A percentile compares a stretch with the other conserved stretches of the same genome.
These are phyloP conservation scores for Hyposoter dolosus DNA, from an alignment of 2,888 invertebrate genomes.

Conservation along the genomic window DNA sequence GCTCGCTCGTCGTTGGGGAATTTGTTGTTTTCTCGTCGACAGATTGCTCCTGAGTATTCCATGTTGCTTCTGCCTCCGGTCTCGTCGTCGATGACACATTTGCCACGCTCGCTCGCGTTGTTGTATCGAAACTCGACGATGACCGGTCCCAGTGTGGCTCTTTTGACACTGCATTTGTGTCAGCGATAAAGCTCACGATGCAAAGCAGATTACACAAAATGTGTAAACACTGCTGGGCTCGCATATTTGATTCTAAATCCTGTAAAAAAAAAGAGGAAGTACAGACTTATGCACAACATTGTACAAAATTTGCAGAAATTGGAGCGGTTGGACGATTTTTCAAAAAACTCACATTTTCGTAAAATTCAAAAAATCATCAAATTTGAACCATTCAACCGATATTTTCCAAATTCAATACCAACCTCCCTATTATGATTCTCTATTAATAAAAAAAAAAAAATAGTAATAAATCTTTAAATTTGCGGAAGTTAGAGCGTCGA, in stretches of 20 bases:
- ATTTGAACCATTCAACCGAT: too few species aligned
- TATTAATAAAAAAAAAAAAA: not conserved
- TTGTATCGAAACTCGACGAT: not conserved
- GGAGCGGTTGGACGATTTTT: too few species aligned
- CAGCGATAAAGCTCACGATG: constrained; percentile 46
- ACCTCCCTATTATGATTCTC: too few species aligned
- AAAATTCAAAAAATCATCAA: too few species aligned
- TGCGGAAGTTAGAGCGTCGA: too few species aligned
- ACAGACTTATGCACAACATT: too few species aligned
- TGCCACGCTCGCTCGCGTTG: not conserved
- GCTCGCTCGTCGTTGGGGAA: not conserved
- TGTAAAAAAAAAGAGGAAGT: too few species aligned
- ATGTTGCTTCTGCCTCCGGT: constrained; percentile 1
- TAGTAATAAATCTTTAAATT: not conserved
- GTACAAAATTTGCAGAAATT: too few species aligned
- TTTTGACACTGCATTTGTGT: constrained; percentile 33
- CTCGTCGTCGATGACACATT: constrained; percentile 11
- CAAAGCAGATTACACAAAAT: constrained; percentile 12
- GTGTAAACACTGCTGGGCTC: constrained; percentile 43
- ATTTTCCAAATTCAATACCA: too few species aligned
- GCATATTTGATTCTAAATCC: constrained; percentile 60
- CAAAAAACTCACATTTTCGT: too few species aligned
- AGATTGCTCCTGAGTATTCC: constrained; percentile 23
- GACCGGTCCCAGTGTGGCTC: constrained; percentile 22
- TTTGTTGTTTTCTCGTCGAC: constrained; percentile 8